Percentiles rank a stretch among this genome's conserved stretches.
These are phyloP conservation scores for Sebastes wilsoni DNA, from an alignment of 2,797 vertebrate genomes.

Conservation along the genomic window DNA sequence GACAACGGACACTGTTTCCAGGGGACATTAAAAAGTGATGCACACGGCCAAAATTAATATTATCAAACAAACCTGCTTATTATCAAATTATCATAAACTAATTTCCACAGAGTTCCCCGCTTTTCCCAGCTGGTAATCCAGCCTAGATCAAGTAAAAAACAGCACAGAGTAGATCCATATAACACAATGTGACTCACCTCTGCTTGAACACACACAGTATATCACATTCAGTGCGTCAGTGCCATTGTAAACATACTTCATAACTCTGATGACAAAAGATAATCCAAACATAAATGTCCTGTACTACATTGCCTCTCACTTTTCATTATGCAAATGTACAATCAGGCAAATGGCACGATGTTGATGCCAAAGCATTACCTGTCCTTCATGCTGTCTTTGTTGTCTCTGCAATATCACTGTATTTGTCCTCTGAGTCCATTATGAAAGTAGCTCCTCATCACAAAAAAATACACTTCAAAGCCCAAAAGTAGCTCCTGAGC, in stretches of 20 bases:
- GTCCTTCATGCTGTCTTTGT: not conserved
- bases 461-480: constrained; percentile 4
- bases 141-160: not conserved
- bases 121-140: constrained; percentile 5
- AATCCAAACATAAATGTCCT: constrained; percentile 2
- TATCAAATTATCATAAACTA: not conserved
- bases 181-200: not conserved
- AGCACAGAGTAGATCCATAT: not conserved
- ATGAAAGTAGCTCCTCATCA: not conserved
- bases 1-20: not conserved
- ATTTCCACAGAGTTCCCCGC: not conserved
- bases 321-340: constrained; percentile 22
- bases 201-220: not conserved
- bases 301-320: not conserved
- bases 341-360: not conserved
- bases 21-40: not conserved
- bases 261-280: not conserved
- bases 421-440: constrained; percentile 10
- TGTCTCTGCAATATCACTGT: not conserved
- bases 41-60: not conserved
- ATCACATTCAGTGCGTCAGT: constrained; percentile 32
- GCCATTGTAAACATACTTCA: constrained; percentile 7
- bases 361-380: not conserved
- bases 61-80: not conserved
- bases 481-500: not conserved